phyloP scores from a whole-genome alignment of 2,113 vertebrate species.

The Aspidoscelis tigris region DNA sequence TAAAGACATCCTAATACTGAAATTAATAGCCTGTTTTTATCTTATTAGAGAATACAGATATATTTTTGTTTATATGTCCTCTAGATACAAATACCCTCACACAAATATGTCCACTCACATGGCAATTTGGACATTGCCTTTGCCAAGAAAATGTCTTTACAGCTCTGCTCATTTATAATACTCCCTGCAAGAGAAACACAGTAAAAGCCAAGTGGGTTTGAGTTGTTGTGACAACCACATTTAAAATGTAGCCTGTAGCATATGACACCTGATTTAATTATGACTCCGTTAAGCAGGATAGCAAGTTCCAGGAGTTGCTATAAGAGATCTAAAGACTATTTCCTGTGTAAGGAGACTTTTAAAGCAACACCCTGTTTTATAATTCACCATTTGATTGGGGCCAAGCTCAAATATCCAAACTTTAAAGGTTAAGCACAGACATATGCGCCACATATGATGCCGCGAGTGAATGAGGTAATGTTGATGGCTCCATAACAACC shows the following conservation, averaged over 20 bases:
- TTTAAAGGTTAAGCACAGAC: slow-evolving; percentile 64
- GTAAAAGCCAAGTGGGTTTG: slow-evolving; percentile 67
- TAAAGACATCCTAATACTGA: background rate
- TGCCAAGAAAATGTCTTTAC: slow-evolving; percentile 2
- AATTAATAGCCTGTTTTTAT: slow-evolving; percentile 1
- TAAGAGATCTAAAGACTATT: slow-evolving; percentile 37
- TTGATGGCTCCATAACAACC: slow-evolving; percentile 59
- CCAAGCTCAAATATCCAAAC: slow-evolving; percentile 60
- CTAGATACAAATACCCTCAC: background rate
- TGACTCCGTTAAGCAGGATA: slow-evolving; percentile 54
- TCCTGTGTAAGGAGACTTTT: slow-evolving; percentile 56
- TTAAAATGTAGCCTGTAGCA: slow-evolving; percentile 63
- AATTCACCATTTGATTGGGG: slow-evolving; percentile 64
- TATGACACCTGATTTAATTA: slow-evolving; percentile 49
- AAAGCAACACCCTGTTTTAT: slow-evolving; percentile 56
- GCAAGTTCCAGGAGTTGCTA: slow-evolving; percentile 28
- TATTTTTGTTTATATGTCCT: background rate
- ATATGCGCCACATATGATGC: slow-evolving; percentile 69
- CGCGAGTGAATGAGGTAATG: slow-evolving; percentile 68
- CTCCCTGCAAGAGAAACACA: slow-evolving; percentile 44
- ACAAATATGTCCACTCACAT: background rate
- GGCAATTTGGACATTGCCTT: background rate
- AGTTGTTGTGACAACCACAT: slow-evolving; percentile 66
- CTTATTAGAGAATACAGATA: background rate
- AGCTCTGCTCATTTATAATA: slow-evolving; percentile 12